Evolutionary conservation across 2,113 vertebrate genomes (phyloP).

Genomic region (Thalassoma bifasciatum): DNA sequence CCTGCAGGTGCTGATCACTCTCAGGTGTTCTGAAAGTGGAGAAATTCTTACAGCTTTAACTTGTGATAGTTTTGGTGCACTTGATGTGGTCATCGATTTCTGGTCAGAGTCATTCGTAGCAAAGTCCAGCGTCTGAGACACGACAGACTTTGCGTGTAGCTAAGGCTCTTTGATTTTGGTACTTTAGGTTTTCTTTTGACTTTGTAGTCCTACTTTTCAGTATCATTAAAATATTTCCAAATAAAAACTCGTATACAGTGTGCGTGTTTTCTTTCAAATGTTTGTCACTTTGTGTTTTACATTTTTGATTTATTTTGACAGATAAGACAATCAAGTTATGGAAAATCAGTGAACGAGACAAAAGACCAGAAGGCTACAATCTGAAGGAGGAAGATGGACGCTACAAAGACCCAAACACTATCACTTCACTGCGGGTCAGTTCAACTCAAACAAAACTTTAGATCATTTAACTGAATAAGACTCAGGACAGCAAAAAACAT

Average conservation of each 20-base stretch:
- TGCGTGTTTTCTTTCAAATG: not conserved
- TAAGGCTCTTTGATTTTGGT: not conserved
- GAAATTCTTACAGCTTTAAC: too few relatives aligned
- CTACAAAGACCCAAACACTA: conserved; percentile 80
- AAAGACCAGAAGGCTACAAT: conserved; percentile 97
- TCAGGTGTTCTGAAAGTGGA: too few relatives aligned
- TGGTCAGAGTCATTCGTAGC: too few relatives aligned
- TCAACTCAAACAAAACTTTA: not conserved
- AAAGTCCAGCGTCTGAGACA: too few relatives aligned
- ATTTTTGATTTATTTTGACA: conserved; percentile 58
- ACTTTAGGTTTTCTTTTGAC: not conserved
- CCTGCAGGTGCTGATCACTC: too few relatives aligned
- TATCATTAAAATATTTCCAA: not conserved
- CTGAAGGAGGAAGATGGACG: conserved; percentile 87
- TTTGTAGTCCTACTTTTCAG: not conserved
- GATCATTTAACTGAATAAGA: not conserved
- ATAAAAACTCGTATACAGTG: not conserved
- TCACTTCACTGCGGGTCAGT: conserved; percentile 81
- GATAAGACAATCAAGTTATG: conserved; percentile 99
- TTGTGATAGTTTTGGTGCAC: too few relatives aligned
- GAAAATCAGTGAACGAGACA: conserved; percentile 99
- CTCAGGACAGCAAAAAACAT: not conserved
- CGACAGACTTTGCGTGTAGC: too few relatives aligned
- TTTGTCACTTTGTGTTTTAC: not conserved
- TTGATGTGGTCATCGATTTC: too few relatives aligned